Base-by-base conservation (phyloP, 2,888 invertebrate species). In the Andrena bucephala region DNA sequence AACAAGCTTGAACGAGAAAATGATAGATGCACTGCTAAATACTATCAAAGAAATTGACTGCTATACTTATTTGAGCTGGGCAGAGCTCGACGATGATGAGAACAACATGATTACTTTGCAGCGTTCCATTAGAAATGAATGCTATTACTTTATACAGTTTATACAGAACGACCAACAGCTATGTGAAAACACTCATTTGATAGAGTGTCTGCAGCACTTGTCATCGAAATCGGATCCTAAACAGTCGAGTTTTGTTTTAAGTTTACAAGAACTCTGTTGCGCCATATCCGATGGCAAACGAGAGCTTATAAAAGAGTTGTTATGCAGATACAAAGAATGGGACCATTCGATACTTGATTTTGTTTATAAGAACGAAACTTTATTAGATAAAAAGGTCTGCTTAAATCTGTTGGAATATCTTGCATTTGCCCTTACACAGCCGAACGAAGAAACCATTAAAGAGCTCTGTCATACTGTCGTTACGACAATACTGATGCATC, bases 41-140 rank as follows among this genome's bases (percentile, higher is more conserved):
- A 90, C 89, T 77, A 71, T 92, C 2, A 92, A 93, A 48, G 89
- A 91, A 54, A 80, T 94, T 2, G 89, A 92, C 54, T 90, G 90
- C 20, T 85, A 90, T 3, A 90, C 89, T 70, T 94, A 92, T 59
- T 50, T 94, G 2, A 87, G 83, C 2, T 94, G 94, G 94, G 91
- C 88, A 3, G 92, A 92, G 50, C 27, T 92, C 16, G 86, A 92
- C 2, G 91, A 92, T 3, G 76, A 82, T 16, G 90, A 91, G 4
- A 89, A 92, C 50, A 75, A 74, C 0, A 78, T 77, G 3, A 83
- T 92, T 2, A 89, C 92, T 6, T 76, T 94, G 8, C 94, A 94
- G 76, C 88, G 89, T 66, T 88, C 92, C 2, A 87, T 94, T 24
- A 91, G 93, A 16, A 77, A 90, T 2, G 92, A 91, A 29, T 92